Evolutionary conservation across 2,888 invertebrate species (phyloP).

Genomic region (Orchestes rusci): DNA sequence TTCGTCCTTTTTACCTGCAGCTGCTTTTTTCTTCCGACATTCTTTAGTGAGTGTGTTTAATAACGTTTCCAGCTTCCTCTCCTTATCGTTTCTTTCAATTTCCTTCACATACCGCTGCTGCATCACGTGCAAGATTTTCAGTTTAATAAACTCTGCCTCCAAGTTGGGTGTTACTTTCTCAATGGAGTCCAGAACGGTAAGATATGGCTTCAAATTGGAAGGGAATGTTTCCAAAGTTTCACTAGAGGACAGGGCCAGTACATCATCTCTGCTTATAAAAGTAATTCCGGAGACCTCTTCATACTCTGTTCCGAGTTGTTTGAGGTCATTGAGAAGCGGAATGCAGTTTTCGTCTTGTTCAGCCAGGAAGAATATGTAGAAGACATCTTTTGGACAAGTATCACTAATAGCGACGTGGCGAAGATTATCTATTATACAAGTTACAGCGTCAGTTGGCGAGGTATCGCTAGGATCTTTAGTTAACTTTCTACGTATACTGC

Average conservation of each 20-base stretch:
- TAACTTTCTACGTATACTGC: no score
- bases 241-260: conserved; percentile 21
- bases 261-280: conserved; percentile 31
- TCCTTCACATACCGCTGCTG: conserved; percentile 27
- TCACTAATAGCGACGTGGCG: conserved; percentile 21
- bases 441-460: no score
- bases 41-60: conserved; percentile 26
- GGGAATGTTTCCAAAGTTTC: no score
- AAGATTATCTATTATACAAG: no score
- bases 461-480: no score
- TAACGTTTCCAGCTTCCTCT: conserved; percentile 26
- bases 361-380: conserved; percentile 27
- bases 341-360: conserved; percentile 20
- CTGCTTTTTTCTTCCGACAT: conserved; percentile 23
- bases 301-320: conserved; percentile 24
- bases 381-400: conserved; percentile 29
- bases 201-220: no score
- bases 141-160: conserved; percentile 29
- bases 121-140: conserved; percentile 33
- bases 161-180: no score
- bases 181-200: no score
- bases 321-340: conserved; percentile 21
- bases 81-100: conserved; percentile 26
- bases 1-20: neutral
- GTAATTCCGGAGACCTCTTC: conserved; percentile 29